Evolutionary conservation across 2,888 invertebrate species (phyloP), one percentile per base, ranked within the genome.

Genomic region (Cyclophora punctaria): DNA sequence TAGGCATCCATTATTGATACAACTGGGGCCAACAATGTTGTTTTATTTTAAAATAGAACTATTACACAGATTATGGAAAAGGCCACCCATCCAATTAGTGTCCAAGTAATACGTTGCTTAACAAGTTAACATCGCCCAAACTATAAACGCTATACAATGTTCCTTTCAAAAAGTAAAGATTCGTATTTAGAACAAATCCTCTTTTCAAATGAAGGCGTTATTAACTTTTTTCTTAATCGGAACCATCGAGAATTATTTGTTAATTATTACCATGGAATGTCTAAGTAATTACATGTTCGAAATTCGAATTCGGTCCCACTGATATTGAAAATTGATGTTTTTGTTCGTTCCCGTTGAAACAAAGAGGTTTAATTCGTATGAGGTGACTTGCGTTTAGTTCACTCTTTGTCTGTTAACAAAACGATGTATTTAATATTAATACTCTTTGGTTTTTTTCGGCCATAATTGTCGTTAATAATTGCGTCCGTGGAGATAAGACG

Each of bases 361-460:
- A 86, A 86, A 80, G 80, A 72, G 61, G 59, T 69, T 70, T 86
- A 83, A 86, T 87, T 84, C 85, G 86, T 87, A 80, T 86, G 85
- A 79, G 82, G 75, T 88, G 87, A 88, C 87, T 87, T 85, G 86
- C 86, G 71, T 72, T 82, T 79, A 75, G 69, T 57, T 52, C 63
- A 62, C 53, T 72, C 78, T 77, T 84, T 84, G 84, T 83, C 70
- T 65, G 76, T 73, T 81, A 76, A 79, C 69, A 75, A 79, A 80
- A 74, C 71, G 78, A 73, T 68, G 73, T 77, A 69, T 78, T 78
- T 71, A 69, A 65, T 72, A 75, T 20, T 20, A 20, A 20, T 20
- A 20, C 20, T 20, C 20, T 20, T 20, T 20, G 20, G 20, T 78
- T 80, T 78, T 78, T 75, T 62, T 52, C 53, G 55, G 50, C 44